phyloP scores from a whole-genome alignment of 2,113 vertebrate species.

The Stomatorhinus ivindoensis region DNA sequence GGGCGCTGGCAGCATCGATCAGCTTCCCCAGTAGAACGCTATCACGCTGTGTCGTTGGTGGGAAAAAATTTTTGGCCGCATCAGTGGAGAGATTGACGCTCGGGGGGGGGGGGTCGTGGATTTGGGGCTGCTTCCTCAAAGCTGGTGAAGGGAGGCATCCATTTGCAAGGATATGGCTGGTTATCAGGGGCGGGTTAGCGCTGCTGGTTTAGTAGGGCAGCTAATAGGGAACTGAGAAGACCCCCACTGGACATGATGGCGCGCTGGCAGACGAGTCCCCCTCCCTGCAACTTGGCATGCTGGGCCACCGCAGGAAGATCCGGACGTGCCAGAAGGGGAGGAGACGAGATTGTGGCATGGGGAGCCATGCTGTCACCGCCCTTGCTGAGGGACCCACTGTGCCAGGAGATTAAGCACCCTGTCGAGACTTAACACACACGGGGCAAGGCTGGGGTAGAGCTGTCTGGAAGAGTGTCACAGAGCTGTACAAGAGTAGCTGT shows the following conservation, averaged over 20 bases:
- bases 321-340: background rate
- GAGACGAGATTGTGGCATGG: background rate
- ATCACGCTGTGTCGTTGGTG: background rate
- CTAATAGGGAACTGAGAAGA: background rate
- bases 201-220: background rate
- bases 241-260: background rate
- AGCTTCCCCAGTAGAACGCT: too few species aligned
- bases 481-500: background rate
- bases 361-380: background rate
- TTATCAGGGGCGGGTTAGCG: background rate
- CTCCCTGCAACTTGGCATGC: background rate
- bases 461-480: background rate
- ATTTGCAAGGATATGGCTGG: background rate
- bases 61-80: background rate
- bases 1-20: background rate
- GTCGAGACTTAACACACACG: background rate
- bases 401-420: background rate
- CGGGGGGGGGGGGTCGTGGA: background rate
- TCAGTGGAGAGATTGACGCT: background rate
- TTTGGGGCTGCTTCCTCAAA: background rate
- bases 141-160: too few species aligned
- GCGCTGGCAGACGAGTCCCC: background rate
- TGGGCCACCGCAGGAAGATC: background rate
- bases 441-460: background rate
- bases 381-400: background rate